phyloP scores from a whole-genome alignment of 92 coral and sea anemone genomes.

The Nematostella vectensis region DNA sequence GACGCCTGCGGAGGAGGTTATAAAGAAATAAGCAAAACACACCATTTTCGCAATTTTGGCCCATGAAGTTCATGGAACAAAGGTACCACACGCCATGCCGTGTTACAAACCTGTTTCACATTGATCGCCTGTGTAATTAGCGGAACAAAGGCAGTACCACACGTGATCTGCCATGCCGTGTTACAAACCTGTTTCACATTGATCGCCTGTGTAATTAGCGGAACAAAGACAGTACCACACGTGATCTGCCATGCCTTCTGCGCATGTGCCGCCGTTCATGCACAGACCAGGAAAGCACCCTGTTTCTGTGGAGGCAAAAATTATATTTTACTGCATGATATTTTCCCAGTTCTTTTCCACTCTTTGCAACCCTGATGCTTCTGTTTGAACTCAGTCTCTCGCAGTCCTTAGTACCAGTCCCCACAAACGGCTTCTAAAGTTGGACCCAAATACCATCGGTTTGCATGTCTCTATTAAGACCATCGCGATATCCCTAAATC shows the following conservation, averaged over 20 bases:
- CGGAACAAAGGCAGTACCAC: neutral
- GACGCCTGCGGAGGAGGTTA: too few species aligned
- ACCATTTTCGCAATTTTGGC: neutral
- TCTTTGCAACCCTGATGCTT: too few species aligned
- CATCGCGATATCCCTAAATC: too few species aligned
- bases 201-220: neutral
- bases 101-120: constrained; percentile 1
- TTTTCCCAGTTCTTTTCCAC: too few species aligned
- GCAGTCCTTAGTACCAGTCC: too few species aligned
- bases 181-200: neutral
- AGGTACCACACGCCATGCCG: neutral
- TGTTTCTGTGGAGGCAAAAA: too few species aligned
- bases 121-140: neutral
- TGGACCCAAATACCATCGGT: too few species aligned
- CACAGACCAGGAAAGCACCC: constrained; percentile 1
- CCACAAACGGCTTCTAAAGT: too few species aligned
- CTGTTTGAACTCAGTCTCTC: too few species aligned
- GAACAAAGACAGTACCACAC: constrained; percentile 1
- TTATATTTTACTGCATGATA: too few species aligned
- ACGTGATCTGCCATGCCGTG: neutral
- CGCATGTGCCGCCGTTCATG: constrained; percentile 2
- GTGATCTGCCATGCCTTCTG: neutral
- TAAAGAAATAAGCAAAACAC: too few species aligned
- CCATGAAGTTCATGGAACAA: neutral
- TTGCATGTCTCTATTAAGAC: too few species aligned